These are phyloP conservation scores for Enteromius afrohamiltoni DNA, from an alignment of 2,797 vertebrate species.

Conservation along the genomic window DNA sequence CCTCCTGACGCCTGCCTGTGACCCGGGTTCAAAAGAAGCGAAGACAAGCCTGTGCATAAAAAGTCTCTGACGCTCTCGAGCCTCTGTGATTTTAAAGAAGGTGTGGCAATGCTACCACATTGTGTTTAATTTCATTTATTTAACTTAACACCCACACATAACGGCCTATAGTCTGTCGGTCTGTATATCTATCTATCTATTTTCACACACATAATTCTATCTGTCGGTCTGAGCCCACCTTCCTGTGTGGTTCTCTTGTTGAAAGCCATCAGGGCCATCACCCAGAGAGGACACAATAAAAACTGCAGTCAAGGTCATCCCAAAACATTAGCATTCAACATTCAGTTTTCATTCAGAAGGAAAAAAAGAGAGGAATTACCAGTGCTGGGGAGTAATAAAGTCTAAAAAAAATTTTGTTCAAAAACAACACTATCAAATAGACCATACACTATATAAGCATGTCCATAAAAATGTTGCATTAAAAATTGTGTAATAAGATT, in stretches of 20 bases:
- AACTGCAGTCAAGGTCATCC: conserved; percentile 52
- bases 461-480: background rate
- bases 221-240: conserved; percentile 27
- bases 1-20: conserved; percentile 43
- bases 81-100: conserved; percentile 16
- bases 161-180: background rate
- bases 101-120: conserved; percentile 15
- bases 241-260: background rate
- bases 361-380: background rate
- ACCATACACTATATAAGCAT: background rate
- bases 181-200: background rate
- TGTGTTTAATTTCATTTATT: conserved; percentile 34
- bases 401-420: background rate
- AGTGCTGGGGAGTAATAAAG: background rate
- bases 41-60: conserved; percentile 40
- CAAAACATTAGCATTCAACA: background rate
- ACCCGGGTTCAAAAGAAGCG: conserved; percentile 38
- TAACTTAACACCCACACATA: conserved; percentile 6
- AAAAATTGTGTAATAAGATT: no score
- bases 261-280: conserved; percentile 20
- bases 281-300: conserved; percentile 47
- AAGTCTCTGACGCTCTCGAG: conserved; percentile 11
- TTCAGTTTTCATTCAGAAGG: background rate
- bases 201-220: conserved; percentile 21
- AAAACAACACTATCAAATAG: background rate